phyloP scores from a whole-genome alignment of 2,113 vertebrate species.

The Platycercus adscitus region DNA sequence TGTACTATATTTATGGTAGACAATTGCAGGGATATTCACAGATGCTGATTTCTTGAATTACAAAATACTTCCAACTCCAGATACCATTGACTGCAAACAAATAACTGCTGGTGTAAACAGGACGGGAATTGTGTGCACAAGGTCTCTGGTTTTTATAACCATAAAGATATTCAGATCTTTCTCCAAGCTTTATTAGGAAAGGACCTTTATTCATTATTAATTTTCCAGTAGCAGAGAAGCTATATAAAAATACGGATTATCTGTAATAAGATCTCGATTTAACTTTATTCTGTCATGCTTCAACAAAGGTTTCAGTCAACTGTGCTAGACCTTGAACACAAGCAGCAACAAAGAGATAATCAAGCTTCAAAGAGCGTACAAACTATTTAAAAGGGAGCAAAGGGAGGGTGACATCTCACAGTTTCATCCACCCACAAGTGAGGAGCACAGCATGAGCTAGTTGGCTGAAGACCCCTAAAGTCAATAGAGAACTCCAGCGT shows the following conservation, averaged over 20 bases:
- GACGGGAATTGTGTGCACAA: background rate
- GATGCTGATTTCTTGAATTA: background rate
- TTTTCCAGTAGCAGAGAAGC: background rate
- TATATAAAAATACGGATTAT: background rate
- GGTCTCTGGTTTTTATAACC: background rate
- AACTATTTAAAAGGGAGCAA: background rate
- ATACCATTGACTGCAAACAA: background rate
- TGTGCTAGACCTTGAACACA: background rate
- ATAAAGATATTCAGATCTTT: background rate
- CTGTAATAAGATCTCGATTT: background rate
- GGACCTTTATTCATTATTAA: background rate
- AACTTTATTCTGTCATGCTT: background rate
- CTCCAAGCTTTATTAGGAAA: background rate
- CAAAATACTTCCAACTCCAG: background rate
- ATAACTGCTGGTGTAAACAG: background rate
- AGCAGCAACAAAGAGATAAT: background rate
- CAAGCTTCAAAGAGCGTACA: rapidly evolving
- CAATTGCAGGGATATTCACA: background rate
- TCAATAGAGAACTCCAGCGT: background rate
- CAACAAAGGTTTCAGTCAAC: background rate
- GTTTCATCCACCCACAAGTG: background rate
- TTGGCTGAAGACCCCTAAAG: background rate
- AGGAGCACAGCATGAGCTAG: background rate
- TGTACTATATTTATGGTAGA: background rate
- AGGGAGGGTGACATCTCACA: background rate